Conservation (phyloP, 2,797 vertebrate species). For the Diglossa cyanea region DNA sequence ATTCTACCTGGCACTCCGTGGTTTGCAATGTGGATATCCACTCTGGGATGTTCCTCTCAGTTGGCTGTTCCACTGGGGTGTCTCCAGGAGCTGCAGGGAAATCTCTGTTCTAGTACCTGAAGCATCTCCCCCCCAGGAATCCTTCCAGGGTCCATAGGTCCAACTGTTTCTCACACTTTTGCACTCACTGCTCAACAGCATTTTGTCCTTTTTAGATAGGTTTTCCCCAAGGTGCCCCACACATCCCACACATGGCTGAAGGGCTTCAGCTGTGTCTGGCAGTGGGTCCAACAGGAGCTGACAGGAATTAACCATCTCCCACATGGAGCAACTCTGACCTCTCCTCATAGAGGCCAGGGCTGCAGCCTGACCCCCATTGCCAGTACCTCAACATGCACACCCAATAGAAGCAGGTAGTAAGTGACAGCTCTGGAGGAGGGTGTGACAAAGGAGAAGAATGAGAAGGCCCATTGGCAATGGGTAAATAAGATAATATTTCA, state of each 20-base stretch:
- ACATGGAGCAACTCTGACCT: not conserved
- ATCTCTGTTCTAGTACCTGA: not conserved
- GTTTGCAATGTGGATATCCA: not conserved
- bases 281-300: not conserved
- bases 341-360: no score
- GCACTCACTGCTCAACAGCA: not conserved
- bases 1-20: not conserved
- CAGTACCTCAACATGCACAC: not conserved
- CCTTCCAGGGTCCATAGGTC: not conserved
- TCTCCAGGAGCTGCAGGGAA: not conserved
- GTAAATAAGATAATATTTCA: not conserved
- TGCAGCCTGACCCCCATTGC: not conserved
- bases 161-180: not conserved
- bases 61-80: accelerated
- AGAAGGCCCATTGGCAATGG: not conserved
- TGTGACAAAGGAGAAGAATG: not conserved
- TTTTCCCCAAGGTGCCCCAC: not conserved
- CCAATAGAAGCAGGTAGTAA: not conserved
- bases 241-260: accelerated
- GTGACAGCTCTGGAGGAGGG: not conserved
- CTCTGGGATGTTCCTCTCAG: not conserved
- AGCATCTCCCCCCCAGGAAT: not conserved
- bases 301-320: no score
- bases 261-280: no score
- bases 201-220: not conserved